Base-by-base conservation (phyloP, 2,113 vertebrate genomes). In the Podiceps cristatus region DNA sequence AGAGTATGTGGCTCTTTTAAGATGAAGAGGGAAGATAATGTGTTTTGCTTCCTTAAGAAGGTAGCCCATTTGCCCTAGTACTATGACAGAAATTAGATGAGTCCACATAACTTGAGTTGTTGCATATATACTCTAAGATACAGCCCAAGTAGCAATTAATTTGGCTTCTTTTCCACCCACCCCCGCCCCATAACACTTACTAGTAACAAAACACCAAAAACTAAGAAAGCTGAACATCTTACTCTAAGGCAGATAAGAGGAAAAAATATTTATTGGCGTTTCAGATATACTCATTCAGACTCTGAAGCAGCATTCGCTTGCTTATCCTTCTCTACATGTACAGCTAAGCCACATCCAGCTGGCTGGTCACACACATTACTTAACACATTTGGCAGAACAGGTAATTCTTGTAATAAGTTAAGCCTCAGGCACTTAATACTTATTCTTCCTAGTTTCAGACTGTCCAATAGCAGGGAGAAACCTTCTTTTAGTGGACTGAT, bases 361-460 rank as follows among this genome's bases (percentile, higher is more conserved):
- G 77, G 11, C 3, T 85, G 86, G 42, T 64, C 77, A 72, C 76
- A 93, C 56, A 42, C 18, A 8, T 22, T 69, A 73, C 68, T 40
- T 37, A 53, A 49, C 63, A 81, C 56, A 4, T 79, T 75, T 23
- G 53, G 62, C 74, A 94, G 71, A 95, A 94, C 90, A 94, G 87
- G 94, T 95, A 96, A 95, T 92, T 93, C 95, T 83, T 83, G 87
- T 82, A 93, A 60, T n/a, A 91, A 83, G 33, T 64, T 40, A 50
- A 84, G 73, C 94, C 93, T 78, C 45, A 0, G 91, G 95, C 93
- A 78, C 31, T 73, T 7, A 44, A 45, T 95, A 95, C 83, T 89
- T 73, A 64, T 55, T 91, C 66, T 80, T 47, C 37, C 42, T 37
- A 63, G 58, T 44, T 94, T 62, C 18, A 81, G 29, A 22, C 84